Conservation (phyloP, 92 coral and sea anemone genomes). For the Siderastrea radians region DNA sequence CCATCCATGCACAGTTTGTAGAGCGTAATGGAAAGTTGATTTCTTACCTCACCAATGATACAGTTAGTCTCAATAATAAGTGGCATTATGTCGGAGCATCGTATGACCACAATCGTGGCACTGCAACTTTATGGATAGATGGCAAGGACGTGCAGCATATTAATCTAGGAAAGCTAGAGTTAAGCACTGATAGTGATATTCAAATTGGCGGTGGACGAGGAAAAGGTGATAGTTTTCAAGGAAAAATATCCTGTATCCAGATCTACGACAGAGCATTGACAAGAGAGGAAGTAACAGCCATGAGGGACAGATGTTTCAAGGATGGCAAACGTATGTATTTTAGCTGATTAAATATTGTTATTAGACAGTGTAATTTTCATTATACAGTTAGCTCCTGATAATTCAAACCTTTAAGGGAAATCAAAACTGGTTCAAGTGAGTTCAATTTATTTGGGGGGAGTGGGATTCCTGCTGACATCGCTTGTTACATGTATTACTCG, state of each 20-base stretch:
- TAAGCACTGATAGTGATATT: constrained; percentile 66
- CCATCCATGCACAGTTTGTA: constrained; percentile 16
- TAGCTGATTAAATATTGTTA: not conserved
- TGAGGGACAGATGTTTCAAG: constrained; percentile 63
- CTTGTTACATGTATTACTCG: too few relatives aligned
- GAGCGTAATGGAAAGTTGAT: constrained; percentile 46
- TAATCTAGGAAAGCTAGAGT: constrained; percentile 51
- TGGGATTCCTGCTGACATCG: too few relatives aligned
- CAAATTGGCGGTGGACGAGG: constrained; percentile 69
- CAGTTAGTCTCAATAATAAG: constrained; percentile 36
- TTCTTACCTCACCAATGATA: constrained; percentile 41
- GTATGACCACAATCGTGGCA: constrained; percentile 58
- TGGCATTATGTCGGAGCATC: constrained; percentile 85
- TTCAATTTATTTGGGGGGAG: too few relatives aligned
- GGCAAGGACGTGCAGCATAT: constrained; percentile 53
- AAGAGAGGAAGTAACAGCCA: constrained; percentile 56
- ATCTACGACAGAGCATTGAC: constrained; percentile 75
- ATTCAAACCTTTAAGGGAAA: too few relatives aligned
- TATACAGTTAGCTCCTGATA: not conserved
- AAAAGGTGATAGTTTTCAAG: constrained; percentile 67
- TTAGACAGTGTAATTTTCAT: not conserved
- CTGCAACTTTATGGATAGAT: constrained; percentile 80
- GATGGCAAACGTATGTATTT: constrained; percentile 42
- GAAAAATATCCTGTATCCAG: constrained; percentile 84
- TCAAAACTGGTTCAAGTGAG: too few relatives aligned